phyloP scores from a whole-genome alignment of 2,113 vertebrate genomes.

The Saccopteryx bilineata region DNA sequence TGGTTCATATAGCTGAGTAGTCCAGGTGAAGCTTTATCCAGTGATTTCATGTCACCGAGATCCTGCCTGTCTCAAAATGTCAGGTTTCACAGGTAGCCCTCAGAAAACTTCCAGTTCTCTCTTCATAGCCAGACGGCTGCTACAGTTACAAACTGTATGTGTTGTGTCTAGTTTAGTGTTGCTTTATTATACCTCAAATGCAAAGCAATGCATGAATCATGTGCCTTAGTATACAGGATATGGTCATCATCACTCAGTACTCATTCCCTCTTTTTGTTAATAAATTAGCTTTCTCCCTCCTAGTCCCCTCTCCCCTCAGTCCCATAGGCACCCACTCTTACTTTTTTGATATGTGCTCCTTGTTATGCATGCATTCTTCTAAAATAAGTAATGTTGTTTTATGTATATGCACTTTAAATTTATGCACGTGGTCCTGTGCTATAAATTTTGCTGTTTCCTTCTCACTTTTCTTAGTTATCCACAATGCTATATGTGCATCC shows the following conservation, averaged over 20 bases:
- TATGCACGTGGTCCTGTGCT: neutral
- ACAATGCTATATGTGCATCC: neutral
- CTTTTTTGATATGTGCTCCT: neutral
- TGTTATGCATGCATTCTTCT: neutral
- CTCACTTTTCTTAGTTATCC: neutral
- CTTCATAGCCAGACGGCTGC: neutral
- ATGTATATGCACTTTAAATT: neutral
- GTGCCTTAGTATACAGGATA: neutral
- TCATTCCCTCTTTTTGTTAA: neutral
- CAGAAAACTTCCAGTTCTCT: neutral
- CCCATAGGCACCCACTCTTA: neutral
- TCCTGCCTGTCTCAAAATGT: neutral
- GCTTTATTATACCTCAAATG: neutral
- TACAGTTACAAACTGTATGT: neutral
- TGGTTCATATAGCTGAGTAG: neutral
- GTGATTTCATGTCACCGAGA: neutral
- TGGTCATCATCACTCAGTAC: neutral
- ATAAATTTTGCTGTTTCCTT: neutral
- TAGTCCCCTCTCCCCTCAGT: neutral
- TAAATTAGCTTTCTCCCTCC: neutral
- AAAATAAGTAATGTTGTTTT: neutral
- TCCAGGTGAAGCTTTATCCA: neutral
- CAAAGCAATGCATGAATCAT: neutral
- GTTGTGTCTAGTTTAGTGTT: neutral
- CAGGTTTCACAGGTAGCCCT: neutral